A percentile compares a stretch with the other conserved stretches of the same genome.
Evolutionary conservation across 2,113 vertebrate species (phyloP).

Genomic region (Rhodinocichla rosea): DNA sequence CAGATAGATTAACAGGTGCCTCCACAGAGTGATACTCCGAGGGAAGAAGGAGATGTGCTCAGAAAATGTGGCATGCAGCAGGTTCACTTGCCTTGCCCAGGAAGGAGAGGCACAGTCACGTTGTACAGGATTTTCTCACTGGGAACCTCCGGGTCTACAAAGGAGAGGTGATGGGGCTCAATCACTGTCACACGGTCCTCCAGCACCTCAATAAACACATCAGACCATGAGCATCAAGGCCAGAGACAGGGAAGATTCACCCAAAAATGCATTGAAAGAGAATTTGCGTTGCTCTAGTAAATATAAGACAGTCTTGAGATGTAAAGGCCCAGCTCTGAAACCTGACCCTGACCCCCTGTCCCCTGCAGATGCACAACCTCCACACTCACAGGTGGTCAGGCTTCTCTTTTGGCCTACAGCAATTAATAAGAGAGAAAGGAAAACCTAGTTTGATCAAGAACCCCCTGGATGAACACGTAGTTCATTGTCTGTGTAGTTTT

Average conservation of each 20-base stretch:
- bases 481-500: neutral
- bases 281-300: neutral
- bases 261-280: neutral
- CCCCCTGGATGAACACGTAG: neutral
- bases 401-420: neutral
- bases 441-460: neutral
- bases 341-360: neutral
- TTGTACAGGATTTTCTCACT: constrained; percentile 87
- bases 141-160: constrained; percentile 82
- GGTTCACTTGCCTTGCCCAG: constrained; percentile 81
- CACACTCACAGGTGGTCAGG: neutral
- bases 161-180: constrained; percentile 85
- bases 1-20: neutral
- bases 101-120: constrained; percentile 83
- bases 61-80: neutral
- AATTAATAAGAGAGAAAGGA: neutral
- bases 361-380: neutral
- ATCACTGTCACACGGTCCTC: constrained; percentile 89
- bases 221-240: constrained; percentile 20
- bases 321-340: neutral
- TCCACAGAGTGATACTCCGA: neutral
- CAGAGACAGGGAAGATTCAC: neutral
- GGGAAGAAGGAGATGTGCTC: neutral
- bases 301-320: neutral
- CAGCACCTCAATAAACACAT: constrained; percentile 77